Evolutionary conservation across 2,113 vertebrate species (phyloP).

Genomic region (Cryptomyrus ogoouensis): DNA sequence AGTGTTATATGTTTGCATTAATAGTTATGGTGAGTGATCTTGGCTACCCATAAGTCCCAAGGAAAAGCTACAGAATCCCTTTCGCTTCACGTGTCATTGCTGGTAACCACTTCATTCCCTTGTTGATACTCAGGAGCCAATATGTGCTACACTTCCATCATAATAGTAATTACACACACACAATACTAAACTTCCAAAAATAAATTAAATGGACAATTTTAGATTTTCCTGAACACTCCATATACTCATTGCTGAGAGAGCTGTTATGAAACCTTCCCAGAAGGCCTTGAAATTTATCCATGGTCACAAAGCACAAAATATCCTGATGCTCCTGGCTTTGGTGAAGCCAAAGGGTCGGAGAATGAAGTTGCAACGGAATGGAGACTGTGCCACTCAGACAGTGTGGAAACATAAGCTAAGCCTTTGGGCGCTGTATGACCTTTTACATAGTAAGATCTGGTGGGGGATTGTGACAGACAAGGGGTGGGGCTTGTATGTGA

Average conservation of each 20-base stretch:
- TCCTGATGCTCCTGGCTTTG: background rate
- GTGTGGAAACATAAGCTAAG: background rate
- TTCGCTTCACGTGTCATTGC: background rate
- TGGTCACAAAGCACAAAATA: background rate
- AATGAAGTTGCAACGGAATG: background rate
- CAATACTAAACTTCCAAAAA: background rate
- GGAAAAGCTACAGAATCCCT: background rate
- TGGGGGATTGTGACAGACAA: background rate
- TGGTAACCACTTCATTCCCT: background rate
- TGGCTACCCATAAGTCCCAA: background rate
- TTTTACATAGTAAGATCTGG: background rate
- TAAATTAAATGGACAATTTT: background rate
- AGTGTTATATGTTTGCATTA: conserved; percentile 35
- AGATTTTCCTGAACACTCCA: background rate
- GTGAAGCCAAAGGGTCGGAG: background rate
- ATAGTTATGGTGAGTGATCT: conserved; percentile 20
- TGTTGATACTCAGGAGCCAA: background rate
- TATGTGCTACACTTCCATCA: background rate
- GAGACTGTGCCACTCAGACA: background rate
- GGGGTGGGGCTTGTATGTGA: background rate
- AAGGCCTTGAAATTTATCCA: background rate
- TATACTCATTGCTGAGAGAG: background rate
- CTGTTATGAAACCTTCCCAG: background rate
- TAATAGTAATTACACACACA: background rate
- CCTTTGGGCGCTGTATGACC: background rate